Percentiles rank a stretch among this genome's conserved stretches.
Conservation (phyloP, 2,113 vertebrate genomes). For the Accipiter cooperii region DNA sequence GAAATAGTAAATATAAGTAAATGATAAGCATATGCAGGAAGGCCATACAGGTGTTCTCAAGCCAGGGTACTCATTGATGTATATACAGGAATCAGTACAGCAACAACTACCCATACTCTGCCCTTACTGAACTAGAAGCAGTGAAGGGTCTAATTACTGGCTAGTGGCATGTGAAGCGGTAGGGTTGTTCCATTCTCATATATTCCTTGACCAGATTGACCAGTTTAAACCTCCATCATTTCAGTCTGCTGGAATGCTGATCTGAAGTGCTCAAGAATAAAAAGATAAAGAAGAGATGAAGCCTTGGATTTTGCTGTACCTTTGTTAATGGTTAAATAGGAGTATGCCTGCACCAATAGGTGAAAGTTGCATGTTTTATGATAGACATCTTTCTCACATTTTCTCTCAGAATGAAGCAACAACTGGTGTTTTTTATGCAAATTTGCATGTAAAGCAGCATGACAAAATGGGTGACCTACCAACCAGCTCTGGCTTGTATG, state of each 20-base stretch:
- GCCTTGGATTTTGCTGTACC: neutral
- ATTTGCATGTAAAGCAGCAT: neutral
- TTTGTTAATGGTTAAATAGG: neutral
- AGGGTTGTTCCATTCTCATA: neutral
- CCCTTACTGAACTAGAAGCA: neutral
- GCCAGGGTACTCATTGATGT: neutral
- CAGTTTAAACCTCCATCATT: neutral
- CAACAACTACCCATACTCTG: neutral
- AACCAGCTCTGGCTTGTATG: neutral
- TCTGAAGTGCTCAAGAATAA: neutral
- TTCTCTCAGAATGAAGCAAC: neutral
- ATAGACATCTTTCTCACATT: neutral
- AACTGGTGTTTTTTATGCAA: neutral
- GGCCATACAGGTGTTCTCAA: neutral
- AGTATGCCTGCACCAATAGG: neutral
- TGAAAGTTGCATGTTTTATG: neutral
- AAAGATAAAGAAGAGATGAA: neutral
- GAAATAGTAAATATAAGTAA: neutral
- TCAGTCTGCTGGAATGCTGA: neutral
- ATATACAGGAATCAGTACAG: neutral
- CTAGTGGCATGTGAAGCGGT: neutral
- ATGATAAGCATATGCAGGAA: neutral
- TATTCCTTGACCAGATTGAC: neutral
- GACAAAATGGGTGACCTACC: neutral
- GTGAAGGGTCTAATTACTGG: neutral